Conservation (phyloP, 2,888 invertebrate genomes). For the Ypsolopha scabrella region DNA sequence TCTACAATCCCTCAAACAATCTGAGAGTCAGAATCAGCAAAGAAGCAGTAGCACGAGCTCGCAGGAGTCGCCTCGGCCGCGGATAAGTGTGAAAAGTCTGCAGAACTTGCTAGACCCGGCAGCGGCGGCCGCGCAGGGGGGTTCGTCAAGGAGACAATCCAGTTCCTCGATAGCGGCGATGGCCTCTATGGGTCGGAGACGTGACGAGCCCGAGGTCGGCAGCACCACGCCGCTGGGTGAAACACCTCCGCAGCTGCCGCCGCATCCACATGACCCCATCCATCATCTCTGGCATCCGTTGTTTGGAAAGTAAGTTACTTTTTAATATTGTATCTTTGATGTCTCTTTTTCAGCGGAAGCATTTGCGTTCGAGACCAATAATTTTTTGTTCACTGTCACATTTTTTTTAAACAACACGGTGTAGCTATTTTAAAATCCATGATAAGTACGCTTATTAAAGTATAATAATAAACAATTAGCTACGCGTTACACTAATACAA, state of each 20-base stretch:
- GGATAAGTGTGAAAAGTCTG: slow-evolving; percentile 73
- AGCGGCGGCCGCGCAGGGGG: slow-evolving; percentile 37
- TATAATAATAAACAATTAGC: too few relatives aligned
- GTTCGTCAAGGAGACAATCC: slow-evolving; percentile 32
- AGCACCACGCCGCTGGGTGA: slow-evolving; percentile 74
- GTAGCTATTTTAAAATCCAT: too few relatives aligned
- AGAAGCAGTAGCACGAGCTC: slow-evolving; percentile 35
- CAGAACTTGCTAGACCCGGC: slow-evolving; percentile 72
- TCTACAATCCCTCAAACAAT: slow-evolving; percentile 45
- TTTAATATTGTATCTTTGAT: slow-evolving; percentile 4
- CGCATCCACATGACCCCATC: slow-evolving; percentile 67
- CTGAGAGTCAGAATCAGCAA: slow-evolving; percentile 29
- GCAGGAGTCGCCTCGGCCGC: slow-evolving; percentile 64
- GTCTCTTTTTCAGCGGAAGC: too few relatives aligned
- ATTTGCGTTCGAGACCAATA: too few relatives aligned
- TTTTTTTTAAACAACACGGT: too few relatives aligned
- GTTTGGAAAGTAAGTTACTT: slow-evolving; percentile 81
- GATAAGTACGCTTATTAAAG: too few relatives aligned
- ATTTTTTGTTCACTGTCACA: too few relatives aligned
- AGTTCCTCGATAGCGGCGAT: slow-evolving; percentile 44
- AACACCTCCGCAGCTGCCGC: slow-evolving; percentile 36
- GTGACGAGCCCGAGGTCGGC: slow-evolving; percentile 73
- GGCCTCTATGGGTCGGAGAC: slow-evolving; percentile 48
- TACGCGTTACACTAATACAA: too few relatives aligned
- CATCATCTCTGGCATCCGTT: slow-evolving; percentile 87